A percentile compares a stretch with the other conserved stretches of the same genome.
These are phyloP conservation scores for Boleophthalmus pectinirostris DNA, from an alignment of 2,113 vertebrate genomes.

Conservation along the genomic window DNA sequence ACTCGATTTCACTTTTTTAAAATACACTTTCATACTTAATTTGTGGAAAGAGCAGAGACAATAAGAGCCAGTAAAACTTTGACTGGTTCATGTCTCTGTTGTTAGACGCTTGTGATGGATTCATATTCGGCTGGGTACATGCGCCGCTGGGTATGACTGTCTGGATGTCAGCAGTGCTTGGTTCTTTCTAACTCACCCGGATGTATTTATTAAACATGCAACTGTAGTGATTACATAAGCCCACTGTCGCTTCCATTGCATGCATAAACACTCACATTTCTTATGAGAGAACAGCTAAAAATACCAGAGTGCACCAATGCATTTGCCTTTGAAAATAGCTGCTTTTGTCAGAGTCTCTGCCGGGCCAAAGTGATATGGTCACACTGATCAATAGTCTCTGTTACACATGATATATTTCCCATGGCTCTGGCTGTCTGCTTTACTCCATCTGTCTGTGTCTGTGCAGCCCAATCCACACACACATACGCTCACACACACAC, in stretches of 20 bases:
- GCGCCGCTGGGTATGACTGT: slow-evolving; percentile 31
- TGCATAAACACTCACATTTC: slow-evolving; percentile 29
- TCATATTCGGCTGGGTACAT: slow-evolving; percentile 16
- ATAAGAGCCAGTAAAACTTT: slow-evolving; percentile 25
- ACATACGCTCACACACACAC: slow-evolving; percentile 5
- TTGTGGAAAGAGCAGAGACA: slow-evolving; percentile 15
- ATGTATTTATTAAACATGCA: slow-evolving; percentile 38
- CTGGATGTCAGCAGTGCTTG: slow-evolving; percentile 23
- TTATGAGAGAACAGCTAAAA: slow-evolving; percentile 21
- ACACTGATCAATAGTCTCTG: slow-evolving; percentile 74
- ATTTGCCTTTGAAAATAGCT: slow-evolving; percentile 42
- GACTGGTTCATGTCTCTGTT: slow-evolving; percentile 7
- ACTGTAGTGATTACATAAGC: slow-evolving; percentile 30
- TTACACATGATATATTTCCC: slow-evolving; percentile 80
- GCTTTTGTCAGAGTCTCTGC: slow-evolving; percentile 57
- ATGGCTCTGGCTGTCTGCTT: slow-evolving; percentile 68
- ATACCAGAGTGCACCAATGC: slow-evolving; percentile 28
- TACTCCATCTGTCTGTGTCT: slow-evolving; percentile 61
- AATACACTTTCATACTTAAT: slow-evolving; percentile 32
- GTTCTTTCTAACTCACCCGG: slow-evolving; percentile 30
- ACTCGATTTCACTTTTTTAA: background rate
- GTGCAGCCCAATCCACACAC: slow-evolving; percentile 18
- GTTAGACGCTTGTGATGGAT: slow-evolving; percentile 22
- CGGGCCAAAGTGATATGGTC: slow-evolving; percentile 57
- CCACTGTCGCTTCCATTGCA: slow-evolving; percentile 22